Conservation (phyloP, 2,888 invertebrate species). For the Plusia festucae region DNA sequence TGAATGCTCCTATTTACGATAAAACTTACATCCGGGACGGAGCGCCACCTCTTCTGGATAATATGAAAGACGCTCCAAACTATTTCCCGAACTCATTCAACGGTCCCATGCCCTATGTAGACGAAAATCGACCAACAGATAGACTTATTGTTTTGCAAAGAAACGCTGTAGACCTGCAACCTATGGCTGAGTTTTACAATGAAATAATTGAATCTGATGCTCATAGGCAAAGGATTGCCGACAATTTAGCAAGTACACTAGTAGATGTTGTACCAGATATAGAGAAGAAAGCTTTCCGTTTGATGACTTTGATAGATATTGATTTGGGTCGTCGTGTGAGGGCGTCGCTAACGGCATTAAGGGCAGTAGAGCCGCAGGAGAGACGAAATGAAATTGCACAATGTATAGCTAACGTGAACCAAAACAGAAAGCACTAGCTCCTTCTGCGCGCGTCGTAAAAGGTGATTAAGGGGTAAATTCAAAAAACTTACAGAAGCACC, state of each 20-base stretch:
- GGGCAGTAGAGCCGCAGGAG: conserved; percentile 11
- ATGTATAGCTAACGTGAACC: conserved; percentile 83
- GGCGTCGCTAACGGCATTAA: conserved; percentile 16
- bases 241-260: conserved; percentile 37
- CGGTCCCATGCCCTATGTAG: conserved; percentile 92
- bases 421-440: not conserved
- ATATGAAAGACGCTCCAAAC: conserved; percentile 96
- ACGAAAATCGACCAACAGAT: conserved; percentile 69
- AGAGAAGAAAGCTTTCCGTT: conserved; percentile 31
- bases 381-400: conserved; percentile 21
- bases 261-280: conserved; percentile 30
- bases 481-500: not conserved
- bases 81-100: conserved; percentile 98
- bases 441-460: not conserved
- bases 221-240: conserved; percentile 52
- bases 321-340: conserved; percentile 33
- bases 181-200: conserved; percentile 92
- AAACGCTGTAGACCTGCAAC: conserved; percentile 78
- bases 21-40: conserved; percentile 83
- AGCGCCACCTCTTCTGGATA: conserved; percentile 91
- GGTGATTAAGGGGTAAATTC: not conserved
- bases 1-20: conserved; percentile 72
- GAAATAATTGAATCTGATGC: conserved; percentile 66
- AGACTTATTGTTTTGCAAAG: conserved; percentile 62
- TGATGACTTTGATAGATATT: conserved; percentile 22